Evolutionary conservation across 2,888 invertebrate species (phyloP), one percentile per base, ranked within the genome.

Genomic region (Steinernema scapterisci): DNA sequence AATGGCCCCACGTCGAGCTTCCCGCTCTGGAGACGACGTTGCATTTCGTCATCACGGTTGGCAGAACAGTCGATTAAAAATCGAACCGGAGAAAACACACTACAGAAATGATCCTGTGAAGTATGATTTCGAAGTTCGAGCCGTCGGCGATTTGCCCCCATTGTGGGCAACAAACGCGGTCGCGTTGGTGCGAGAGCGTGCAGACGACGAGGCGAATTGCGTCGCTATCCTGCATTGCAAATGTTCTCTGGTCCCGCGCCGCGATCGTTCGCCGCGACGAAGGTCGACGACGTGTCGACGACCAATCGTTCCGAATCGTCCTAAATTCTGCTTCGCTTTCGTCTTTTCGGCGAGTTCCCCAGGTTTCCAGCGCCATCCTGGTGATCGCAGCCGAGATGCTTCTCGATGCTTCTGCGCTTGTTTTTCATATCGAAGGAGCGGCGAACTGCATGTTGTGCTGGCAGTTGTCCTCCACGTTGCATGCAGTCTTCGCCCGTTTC

Each of bases 21-120:
- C 63, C 63, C 63, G 63, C 63, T 63, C 63, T 27, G 63, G 63
- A 63, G 63, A 27, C 63, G 63, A 63, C 63, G 63, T 63, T 63
- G 27, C 63, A 63, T 63, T 27, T 63, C 63, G 63, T 63, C 63
- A 63, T 63, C 63, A 63, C 63, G 63, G 63, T 63, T 27, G 63
- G 6, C 9, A 31, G 63, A 31, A 16, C 31, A 16, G 9, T 63
- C 27, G 23, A 21, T 16, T 11, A 63, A 27, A 63, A 63, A 63
- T 25, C 63, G 63, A 63, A 27, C 27, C 27, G 63, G 63, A 27
- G 63, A 63, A 63, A 63, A 63, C 27, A 63, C 16, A 63, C 63
- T 63, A 63, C 63, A 63, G 63, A 63, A 63, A 63, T 63, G 63
- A 63, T 63, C 63, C 63, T 63, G 63, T 63, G 63, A 63, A 63